Evolutionary conservation across 2,888 invertebrate genomes (phyloP).

Genomic region (Eupithecia tripunctaria): DNA sequence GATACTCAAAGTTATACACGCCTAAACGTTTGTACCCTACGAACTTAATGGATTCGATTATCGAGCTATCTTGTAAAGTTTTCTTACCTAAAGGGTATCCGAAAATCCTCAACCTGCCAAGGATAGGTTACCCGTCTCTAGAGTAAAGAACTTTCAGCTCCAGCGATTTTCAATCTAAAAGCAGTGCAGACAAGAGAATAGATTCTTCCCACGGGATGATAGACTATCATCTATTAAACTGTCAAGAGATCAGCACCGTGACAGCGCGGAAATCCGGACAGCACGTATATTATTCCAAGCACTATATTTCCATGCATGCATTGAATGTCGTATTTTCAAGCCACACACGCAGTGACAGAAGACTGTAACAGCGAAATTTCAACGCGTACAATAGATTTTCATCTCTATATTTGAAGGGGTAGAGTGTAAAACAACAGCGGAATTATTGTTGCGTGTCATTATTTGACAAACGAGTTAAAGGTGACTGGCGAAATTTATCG

Average conservation of each 20-base stretch:
- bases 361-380: slow-evolving; percentile 47
- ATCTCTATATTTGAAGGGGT: slow-evolving; percentile 37
- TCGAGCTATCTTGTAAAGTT: slow-evolving; percentile 5
- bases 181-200: slow-evolving; percentile 33
- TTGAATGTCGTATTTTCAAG: slow-evolving; percentile 66
- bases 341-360: slow-evolving; percentile 59
- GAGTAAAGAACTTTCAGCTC: slow-evolving; percentile 22
- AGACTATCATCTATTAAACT: slow-evolving; percentile 48
- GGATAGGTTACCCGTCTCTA: background rate
- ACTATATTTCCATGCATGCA: slow-evolving; percentile 66
- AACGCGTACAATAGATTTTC: slow-evolving; percentile 38
- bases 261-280: slow-evolving; percentile 50
- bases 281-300: slow-evolving; percentile 60
- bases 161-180: slow-evolving; percentile 34
- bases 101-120: background rate
- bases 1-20: background rate
- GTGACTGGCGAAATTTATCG: slow-evolving; percentile 75
- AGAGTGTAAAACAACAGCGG: slow-evolving; percentile 41
- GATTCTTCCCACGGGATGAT: slow-evolving; percentile 41
- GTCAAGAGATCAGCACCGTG: slow-evolving; percentile 48
- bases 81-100: background rate
- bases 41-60: background rate
- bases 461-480: slow-evolving; percentile 77
- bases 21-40: background rate
- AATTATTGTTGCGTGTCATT: slow-evolving; percentile 56